phyloP scores from a whole-genome alignment of 1,140 invertebrate genomes.

The Sitophilus oryzae region DNA sequence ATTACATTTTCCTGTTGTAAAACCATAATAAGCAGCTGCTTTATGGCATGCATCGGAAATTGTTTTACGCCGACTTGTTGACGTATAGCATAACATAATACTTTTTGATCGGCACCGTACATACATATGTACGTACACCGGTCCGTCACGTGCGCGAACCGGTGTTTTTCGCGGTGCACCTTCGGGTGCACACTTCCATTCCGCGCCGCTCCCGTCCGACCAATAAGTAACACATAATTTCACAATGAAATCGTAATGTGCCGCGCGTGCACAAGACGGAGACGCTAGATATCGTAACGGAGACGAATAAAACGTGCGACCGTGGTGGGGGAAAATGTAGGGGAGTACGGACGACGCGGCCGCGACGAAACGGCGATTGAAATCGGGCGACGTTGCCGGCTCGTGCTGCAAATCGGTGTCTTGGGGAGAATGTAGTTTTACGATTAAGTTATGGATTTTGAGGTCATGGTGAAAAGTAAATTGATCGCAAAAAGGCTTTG shows the following conservation, averaged over 20 bases:
- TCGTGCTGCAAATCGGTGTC: not conserved
- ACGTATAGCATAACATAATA: no score
- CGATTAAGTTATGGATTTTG: not conserved
- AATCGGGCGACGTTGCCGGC: slow-evolving; percentile 15
- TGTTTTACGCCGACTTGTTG: no score
- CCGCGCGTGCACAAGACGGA: slow-evolving; percentile 22
- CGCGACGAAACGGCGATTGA: slow-evolving; percentile 18
- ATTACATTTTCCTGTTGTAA: no score
- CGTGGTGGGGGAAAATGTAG: slow-evolving; percentile 20
- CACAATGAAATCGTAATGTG: slow-evolving; percentile 27
- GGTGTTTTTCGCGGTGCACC: not conserved
- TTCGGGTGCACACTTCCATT: slow-evolving; percentile 15
- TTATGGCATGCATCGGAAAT: no score
- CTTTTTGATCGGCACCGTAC: no score
- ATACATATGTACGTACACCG: no score
- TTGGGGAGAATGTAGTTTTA: not conserved
- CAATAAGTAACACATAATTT: slow-evolving; percentile 29
- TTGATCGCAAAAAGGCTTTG: no score
- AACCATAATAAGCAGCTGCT: no score
- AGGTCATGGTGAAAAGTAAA: no score
- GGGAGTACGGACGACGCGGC: slow-evolving; percentile 20
- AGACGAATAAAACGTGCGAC: slow-evolving; percentile 1
- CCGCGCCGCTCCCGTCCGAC: slow-evolving; percentile 10
- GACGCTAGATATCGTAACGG: slow-evolving; percentile 1
- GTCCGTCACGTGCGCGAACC: not conserved